Conservation (phyloP, 1,140 invertebrate genomes). For the Phortica variegata region DNA sequence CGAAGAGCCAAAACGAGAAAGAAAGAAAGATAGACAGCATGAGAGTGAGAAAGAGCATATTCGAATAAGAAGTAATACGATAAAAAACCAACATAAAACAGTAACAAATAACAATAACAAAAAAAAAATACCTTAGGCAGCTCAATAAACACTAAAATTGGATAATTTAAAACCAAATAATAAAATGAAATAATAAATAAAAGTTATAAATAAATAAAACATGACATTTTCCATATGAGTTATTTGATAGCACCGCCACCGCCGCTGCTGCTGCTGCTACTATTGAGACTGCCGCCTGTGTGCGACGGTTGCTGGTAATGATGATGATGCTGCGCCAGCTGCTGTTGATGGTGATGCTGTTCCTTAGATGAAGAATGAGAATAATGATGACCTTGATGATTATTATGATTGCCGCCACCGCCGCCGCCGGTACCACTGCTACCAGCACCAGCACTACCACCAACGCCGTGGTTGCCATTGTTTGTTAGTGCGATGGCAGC, state of each 20-base stretch:
- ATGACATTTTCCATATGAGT: conserved; percentile 9
- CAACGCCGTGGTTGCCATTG: neutral
- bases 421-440: neutral
- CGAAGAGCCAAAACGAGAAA: too few species aligned
- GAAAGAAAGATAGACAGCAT: too few species aligned
- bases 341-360: neutral
- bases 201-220: too few species aligned
- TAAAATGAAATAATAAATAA: too few species aligned
- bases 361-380: neutral
- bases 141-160: too few species aligned
- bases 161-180: too few species aligned
- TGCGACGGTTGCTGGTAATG: conserved; percentile 2
- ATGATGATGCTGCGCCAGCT: conserved; percentile 12
- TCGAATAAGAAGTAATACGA: too few species aligned
- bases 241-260: neutral
- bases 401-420: neutral
- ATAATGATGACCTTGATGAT: neutral
- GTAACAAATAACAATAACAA: too few species aligned
- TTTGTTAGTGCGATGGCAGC: conserved; percentile 29
- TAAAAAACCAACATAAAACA: too few species aligned
- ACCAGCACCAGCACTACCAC: too few species aligned
- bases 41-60: too few species aligned
- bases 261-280: conserved; percentile 4
- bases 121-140: too few species aligned
- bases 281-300: neutral